Base-by-base conservation (phyloP, 2,113 vertebrate genomes). In the Megaptera novaeangliae region DNA sequence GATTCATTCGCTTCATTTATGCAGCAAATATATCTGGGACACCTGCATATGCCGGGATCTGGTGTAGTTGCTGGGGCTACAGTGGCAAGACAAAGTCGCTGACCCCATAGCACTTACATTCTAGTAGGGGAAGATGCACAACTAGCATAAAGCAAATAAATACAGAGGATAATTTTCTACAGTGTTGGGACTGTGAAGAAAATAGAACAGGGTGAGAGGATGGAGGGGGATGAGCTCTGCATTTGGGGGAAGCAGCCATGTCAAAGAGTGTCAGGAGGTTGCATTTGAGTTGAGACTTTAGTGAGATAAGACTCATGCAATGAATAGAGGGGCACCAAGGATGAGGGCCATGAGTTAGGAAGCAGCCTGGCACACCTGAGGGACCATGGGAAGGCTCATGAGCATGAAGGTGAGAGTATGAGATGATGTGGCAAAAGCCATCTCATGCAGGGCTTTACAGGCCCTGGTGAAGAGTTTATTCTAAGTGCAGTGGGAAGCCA, bases 341-440 rank as follows among this genome's bases (percentile, higher is more conserved):
- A 72, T 52, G 12, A 23, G 44, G 66, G 41, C 41, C 20, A 0
- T 34, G 88, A n/a, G 9, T 12, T 0, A 3, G 25, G 78, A 17
- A 13, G 31, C 49, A 41, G 39, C 52, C 25, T 49, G 29, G 72
- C 27, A 59, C 8, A 0, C 20, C 18, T 0, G 2, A 27, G 71
- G 55, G 49, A 59, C 6, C 0, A 3, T 7, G 0, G 39, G 46
- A 39, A 5, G 68, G 31, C 61, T 68, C 34, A 0, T 34, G 25
- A 61, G 39, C 8, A 0, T 5, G 20, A 29, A 34, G 36, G 11
- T 0, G 8, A 2, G 29, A 21, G 21, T n/a, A 20, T 23, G 10
- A 4, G 57, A 36, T 6, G 13, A 4, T 25, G 72, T 17, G n/a
- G 44, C 36, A n/a, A 44, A n/a, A 86, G 29, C 64, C 57, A 5